These are phyloP conservation scores for Pterostichus niger DNA, from an alignment of 2,888 invertebrate species.

Conservation along the genomic window DNA sequence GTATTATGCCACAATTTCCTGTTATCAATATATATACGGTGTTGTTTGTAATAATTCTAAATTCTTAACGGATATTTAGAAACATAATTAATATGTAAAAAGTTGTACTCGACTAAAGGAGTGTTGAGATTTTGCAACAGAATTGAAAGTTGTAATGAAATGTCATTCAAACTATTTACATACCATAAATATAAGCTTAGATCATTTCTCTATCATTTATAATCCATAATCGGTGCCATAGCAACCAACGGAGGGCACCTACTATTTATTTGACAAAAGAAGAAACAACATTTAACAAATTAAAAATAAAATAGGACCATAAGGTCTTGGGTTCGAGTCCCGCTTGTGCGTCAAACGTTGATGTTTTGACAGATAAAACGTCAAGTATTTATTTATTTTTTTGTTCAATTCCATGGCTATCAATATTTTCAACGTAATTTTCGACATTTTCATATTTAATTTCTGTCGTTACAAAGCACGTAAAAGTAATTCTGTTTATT, in stretches of 20 bases:
- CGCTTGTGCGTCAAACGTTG: too few relatives aligned
- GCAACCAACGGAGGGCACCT: slow-evolving; percentile 18
- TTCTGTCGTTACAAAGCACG: too few relatives aligned
- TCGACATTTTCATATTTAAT: too few relatives aligned
- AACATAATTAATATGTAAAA: slow-evolving; percentile 48
- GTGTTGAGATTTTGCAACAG: slow-evolving; percentile 38
- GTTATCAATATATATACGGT: slow-evolving; percentile 15
- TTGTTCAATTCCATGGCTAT: too few relatives aligned
- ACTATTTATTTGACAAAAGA: slow-evolving; percentile 26
- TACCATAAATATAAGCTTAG: slow-evolving; percentile 39
- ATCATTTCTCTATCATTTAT: slow-evolving; percentile 38
- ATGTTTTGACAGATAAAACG: too few relatives aligned
- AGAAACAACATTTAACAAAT: background rate
- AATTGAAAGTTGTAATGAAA: slow-evolving; percentile 63
- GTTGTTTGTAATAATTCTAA: slow-evolving; percentile 22
- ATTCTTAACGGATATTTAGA: slow-evolving; percentile 29
- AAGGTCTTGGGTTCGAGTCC: too few relatives aligned
- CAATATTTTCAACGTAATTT: too few relatives aligned
- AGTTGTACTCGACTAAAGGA: slow-evolving; percentile 55
- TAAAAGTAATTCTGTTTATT: too few relatives aligned
- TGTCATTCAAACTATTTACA: slow-evolving; percentile 61
- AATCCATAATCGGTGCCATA: slow-evolving; percentile 19
- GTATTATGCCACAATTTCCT: slow-evolving; percentile 11
- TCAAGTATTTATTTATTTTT: too few relatives aligned
- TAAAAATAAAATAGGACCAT: too few relatives aligned